Conservation (phyloP, 2,113 vertebrate genomes). For the Felis catus region F.catus_Fca126_mat1.0 CM031415.1:14666501-14667000, state of each 20-base stretch:
- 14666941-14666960: background rate
- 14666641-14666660: background rate
- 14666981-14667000: background rate
- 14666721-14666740: background rate
- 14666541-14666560: too few relatives aligned
- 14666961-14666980: background rate
- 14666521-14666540: rapidly evolving
- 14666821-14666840: slow-evolving; percentile 47
- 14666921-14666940: slow-evolving; percentile 28
- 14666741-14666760: background rate
- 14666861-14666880: background rate
- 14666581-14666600: background rate
- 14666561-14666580: too few relatives aligned
- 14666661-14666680: background rate
- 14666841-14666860: slow-evolving; percentile 29
- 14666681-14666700: background rate
- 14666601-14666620: background rate
- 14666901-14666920: background rate
- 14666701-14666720: background rate
- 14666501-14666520: background rate
- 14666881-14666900: background rate
- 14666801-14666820: slow-evolving; percentile 47
- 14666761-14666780: background rate
- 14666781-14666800: background rate
- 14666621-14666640: background rate